These are phyloP conservation scores for Plecturocebus donacophilus DNA, from an alignment of 2,113 vertebrate species.

Conservation along the genomic window DNA sequence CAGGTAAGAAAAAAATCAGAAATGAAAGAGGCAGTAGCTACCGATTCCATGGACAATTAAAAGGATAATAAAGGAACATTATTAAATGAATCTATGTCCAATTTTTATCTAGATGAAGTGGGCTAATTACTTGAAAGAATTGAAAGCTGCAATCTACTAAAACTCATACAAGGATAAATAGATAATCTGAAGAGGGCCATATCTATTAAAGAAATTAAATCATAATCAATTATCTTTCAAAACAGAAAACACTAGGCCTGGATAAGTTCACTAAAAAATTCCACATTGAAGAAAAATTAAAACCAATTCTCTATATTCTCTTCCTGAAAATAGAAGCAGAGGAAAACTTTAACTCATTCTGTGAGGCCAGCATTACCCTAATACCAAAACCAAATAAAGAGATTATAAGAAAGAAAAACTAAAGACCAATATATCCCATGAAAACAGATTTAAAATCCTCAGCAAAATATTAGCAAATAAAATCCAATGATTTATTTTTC, in stretches of 20 bases:
- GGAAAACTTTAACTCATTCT: background rate
- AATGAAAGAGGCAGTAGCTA: background rate
- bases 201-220: background rate
- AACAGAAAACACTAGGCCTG: background rate
- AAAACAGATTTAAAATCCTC: background rate
- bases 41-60: background rate
- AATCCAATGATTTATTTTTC: background rate
- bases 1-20: background rate
- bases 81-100: background rate
- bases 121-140: background rate
- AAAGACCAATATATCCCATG: background rate
- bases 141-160: background rate
- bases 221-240: background rate
- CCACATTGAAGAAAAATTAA: background rate
- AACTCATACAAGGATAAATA: background rate
- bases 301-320: no score
- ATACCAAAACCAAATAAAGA: background rate
- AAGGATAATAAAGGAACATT: background rate
- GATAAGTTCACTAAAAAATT: background rate
- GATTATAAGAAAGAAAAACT: background rate
- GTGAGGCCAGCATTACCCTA: background rate
- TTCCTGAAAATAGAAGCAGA: background rate
- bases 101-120: background rate
- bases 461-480: background rate
- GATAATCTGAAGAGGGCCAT: background rate